Evolutionary conservation across 2,797 vertebrate species (phyloP).

Genomic region (Euthynnus affinis): DNA sequence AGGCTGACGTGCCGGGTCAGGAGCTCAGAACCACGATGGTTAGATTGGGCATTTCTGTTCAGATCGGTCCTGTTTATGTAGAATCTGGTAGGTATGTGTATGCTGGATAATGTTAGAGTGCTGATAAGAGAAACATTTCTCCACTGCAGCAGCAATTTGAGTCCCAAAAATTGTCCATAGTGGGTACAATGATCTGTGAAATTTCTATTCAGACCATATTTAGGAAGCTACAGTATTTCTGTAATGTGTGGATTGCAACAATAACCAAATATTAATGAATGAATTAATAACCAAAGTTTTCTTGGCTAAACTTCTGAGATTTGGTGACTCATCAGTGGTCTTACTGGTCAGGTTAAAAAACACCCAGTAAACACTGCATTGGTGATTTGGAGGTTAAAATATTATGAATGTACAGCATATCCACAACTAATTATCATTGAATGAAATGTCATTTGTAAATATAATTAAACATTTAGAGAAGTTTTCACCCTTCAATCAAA

Average conservation of each 20-base stretch:
- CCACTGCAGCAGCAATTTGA: neutral
- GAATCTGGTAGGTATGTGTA: neutral
- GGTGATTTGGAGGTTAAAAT: slow-evolving; percentile 1
- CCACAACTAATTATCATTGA: too few species aligned
- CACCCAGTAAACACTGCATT: neutral
- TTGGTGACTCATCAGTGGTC: too few species aligned
- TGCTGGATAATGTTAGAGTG: neutral
- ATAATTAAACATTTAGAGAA: neutral
- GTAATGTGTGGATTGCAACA: neutral
- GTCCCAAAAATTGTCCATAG: neutral
- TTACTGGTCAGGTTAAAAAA: neutral
- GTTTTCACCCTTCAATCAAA: neutral
- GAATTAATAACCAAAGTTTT: neutral
- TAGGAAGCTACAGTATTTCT: neutral
- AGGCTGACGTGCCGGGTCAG: slow-evolving; percentile 29
- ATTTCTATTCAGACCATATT: neutral
- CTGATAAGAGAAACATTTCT: neutral
- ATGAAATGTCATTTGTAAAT: too few species aligned
- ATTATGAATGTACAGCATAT: too few species aligned
- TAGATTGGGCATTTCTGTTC: slow-evolving; percentile 44
- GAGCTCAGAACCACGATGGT: slow-evolving; percentile 38
- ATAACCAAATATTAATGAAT: too few species aligned
- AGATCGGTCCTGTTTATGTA: neutral
- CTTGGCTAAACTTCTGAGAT: neutral
- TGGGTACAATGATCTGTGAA: neutral